Evolutionary conservation across 2,888 invertebrate species (phyloP).

Genomic region (Caradrina kadenii): DNA sequence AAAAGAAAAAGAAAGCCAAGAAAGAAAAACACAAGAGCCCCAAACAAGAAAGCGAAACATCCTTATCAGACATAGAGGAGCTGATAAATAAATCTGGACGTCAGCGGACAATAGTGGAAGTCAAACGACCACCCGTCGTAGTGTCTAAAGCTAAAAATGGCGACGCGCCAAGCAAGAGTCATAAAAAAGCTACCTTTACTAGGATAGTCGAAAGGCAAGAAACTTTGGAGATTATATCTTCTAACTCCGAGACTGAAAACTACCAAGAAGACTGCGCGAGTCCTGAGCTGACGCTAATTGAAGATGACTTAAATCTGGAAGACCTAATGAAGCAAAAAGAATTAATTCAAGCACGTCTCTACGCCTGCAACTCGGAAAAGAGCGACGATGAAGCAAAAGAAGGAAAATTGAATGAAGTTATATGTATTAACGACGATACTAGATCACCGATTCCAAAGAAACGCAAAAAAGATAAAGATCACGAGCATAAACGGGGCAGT

Average conservation of each 20-base stretch:
- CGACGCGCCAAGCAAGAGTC: conserved; percentile 64
- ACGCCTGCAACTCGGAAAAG: conserved; percentile 93
- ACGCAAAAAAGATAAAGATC: conserved; percentile 80
- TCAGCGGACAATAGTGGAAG: conserved; percentile 51
- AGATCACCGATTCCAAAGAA: conserved; percentile 87
- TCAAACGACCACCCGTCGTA: conserved; percentile 58
- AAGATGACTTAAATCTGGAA: conserved; percentile 96
- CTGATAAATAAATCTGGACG: conserved; percentile 82
- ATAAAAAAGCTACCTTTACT: conserved; percentile 57
- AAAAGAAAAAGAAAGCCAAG: conserved; percentile 90
- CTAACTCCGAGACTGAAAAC: conserved; percentile 92
- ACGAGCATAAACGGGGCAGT: conserved; percentile 76
- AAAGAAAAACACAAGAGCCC: conserved; percentile 90
- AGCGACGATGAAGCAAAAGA: conserved; percentile 89
- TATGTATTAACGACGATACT: conserved; percentile 71
- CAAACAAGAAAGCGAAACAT: conserved; percentile 82
- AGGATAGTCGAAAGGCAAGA: conserved; percentile 67
- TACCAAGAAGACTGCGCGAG: conserved; percentile 92
- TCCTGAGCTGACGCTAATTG: conserved; percentile 94
- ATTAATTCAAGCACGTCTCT: conserved; percentile 94
- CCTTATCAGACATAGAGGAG: conserved; percentile 82
- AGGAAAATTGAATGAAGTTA: conserved; percentile 84
- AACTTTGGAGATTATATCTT: conserved; percentile 92
- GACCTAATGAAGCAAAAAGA: conserved; percentile 97
- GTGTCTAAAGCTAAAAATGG: conserved; percentile 76